Evolutionary conservation across 64 coral and sea anemone genomes (phyloP).

Genomic region (Actinia equina): DNA sequence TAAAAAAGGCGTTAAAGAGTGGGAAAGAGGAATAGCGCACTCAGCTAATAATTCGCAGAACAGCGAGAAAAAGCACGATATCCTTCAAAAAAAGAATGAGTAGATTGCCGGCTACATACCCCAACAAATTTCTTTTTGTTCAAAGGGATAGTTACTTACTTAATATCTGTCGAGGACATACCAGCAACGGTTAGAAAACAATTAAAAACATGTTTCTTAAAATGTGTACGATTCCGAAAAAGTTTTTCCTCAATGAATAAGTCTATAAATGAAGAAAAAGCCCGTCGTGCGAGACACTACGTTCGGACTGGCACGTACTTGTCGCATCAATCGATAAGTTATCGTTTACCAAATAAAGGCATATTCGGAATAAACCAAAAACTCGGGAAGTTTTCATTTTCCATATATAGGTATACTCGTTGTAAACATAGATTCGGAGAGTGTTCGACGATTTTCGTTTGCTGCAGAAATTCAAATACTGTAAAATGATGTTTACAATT

Average conservation of each 20-base stretch:
- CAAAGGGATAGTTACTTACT: slow-evolving; percentile 23
- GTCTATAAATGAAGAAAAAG: neutral
- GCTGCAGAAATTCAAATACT: too few relatives aligned
- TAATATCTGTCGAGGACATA: slow-evolving; percentile 53
- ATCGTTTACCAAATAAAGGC: neutral
- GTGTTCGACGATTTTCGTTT: too few relatives aligned
- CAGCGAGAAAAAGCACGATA: neutral
- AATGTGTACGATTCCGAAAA: slow-evolving; percentile 11
- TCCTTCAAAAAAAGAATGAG: neutral
- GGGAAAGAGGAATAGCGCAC: neutral
- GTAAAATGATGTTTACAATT: too few relatives aligned
- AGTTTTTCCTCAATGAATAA: neutral
- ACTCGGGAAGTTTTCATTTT: neutral
- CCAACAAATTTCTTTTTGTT: neutral
- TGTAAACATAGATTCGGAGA: neutral
- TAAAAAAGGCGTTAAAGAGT: neutral
- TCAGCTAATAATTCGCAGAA: neutral
- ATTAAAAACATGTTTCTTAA: slow-evolving; percentile 27
- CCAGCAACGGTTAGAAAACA: slow-evolving; percentile 37
- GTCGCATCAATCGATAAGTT: neutral
- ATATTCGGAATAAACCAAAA: neutral
- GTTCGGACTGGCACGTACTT: neutral
- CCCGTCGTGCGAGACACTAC: neutral
- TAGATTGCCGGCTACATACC: neutral
- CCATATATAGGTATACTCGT: neutral